Evolutionary conservation across 2,113 vertebrate species (phyloP).

Genomic region (Sorex araneus): DNA sequence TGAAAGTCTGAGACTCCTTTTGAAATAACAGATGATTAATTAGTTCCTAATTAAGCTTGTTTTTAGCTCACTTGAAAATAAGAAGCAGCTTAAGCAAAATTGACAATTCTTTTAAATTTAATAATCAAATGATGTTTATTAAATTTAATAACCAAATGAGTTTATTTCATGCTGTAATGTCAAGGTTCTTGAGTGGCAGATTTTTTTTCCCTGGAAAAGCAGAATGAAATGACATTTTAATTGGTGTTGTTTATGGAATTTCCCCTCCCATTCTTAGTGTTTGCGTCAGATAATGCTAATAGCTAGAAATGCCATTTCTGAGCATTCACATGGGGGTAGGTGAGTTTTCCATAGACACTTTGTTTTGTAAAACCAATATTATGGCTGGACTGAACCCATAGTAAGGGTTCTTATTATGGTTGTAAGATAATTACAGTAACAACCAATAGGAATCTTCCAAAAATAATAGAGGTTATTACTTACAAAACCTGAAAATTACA

Average conservation of each 20-base stretch:
- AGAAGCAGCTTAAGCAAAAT: slow-evolving; percentile 58
- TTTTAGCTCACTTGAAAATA: slow-evolving; percentile 62
- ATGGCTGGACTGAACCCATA: background rate
- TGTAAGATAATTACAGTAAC: background rate
- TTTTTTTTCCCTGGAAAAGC: slow-evolving; percentile 38
- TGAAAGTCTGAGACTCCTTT: slow-evolving; percentile 54
- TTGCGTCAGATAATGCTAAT: background rate
- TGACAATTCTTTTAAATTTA: slow-evolving; percentile 47
- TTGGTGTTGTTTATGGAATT: background rate
- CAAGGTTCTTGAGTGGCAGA: slow-evolving; percentile 1
- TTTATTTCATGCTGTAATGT: slow-evolving; percentile 11
- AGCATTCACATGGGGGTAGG: background rate
- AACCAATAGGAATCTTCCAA: too few species aligned
- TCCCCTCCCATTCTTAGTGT: background rate
- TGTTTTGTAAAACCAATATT: background rate
- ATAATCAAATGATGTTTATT: slow-evolving; percentile 24
- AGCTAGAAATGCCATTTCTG: background rate
- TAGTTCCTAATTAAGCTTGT: slow-evolving; percentile 48
- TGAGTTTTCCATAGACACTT: background rate
- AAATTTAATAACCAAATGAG: slow-evolving; percentile 21
- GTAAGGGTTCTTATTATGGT: background rate
- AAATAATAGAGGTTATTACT: too few species aligned
- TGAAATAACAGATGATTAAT: slow-evolving; percentile 72
- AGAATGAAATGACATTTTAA: slow-evolving; percentile 39
- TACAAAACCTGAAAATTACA: too few species aligned